Evolutionary conservation across 2,888 invertebrate genomes (phyloP), one percentile per base, ranked within the genome.

Genomic region (Argyresthia goedartella): DNA sequence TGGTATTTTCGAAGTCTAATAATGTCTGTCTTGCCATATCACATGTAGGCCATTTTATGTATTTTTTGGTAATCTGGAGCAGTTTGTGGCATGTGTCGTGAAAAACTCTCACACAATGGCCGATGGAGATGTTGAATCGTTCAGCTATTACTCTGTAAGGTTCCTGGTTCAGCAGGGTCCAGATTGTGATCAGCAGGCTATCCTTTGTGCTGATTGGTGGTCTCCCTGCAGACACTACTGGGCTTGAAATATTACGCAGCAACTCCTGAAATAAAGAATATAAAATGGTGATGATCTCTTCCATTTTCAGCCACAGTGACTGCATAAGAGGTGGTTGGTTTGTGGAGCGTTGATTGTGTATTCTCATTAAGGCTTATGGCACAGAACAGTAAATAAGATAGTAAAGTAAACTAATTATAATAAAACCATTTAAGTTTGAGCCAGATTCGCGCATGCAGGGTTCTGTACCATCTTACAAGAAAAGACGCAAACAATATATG

Each of bases 61-160:
- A 50, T 41, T 11, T 41, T 3, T 50, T 41, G 11, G 50, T 15
- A 16, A 33, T 9, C 7, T 16, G 8, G n/a, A 42, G 42, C 8
- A 50, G 11, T 42, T 50, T 50, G 3, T 9, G 1, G 25, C 50
- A 50, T 6, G 42, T 50, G 1, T n/a, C n/a, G 25, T 50, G 50
- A 14, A 42, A 50, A n/a, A 50, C 25, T 42, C 41, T 25, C 9
- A 50, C 50, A 13, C 50, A 50, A n/a, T 50, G 50, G 1, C 50
- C 50, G 2, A 50, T 42, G 6, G 50, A 50, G 8, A 50, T 41
- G n/a, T 50, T n/a, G 42, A 50, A 50, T 42, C 50, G 16, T n/a
- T 50, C 33, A 8, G 50, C 14, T n/a, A 50, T 16, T 8, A 50
- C 2, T 8, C 42, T 11, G 41, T 33, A 50, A 7, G 50, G 41